phyloP scores from a whole-genome alignment of 2,113 vertebrate species.

The Clarias gariepinus region DNA sequence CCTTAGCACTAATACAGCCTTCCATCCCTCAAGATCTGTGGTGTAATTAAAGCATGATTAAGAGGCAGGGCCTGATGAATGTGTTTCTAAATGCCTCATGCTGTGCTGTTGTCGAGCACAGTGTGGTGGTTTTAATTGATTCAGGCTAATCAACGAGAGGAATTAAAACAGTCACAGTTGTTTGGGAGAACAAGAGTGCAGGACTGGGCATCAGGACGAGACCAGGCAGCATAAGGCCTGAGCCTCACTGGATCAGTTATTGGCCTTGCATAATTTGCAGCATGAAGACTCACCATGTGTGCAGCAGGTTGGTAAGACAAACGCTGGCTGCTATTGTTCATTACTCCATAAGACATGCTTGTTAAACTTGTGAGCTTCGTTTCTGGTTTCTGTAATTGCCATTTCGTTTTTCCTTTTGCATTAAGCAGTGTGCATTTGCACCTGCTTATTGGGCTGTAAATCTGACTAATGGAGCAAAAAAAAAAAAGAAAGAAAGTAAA shows the following conservation, averaged over 20 bases:
- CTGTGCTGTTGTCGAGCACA: slow-evolving; percentile 71
- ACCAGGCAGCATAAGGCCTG: slow-evolving; percentile 69
- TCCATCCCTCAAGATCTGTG: slow-evolving; percentile 60
- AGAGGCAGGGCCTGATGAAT: slow-evolving; percentile 72
- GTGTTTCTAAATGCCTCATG: slow-evolving; percentile 72
- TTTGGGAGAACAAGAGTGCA: slow-evolving; percentile 62
- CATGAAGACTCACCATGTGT: slow-evolving; percentile 42
- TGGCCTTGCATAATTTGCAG: slow-evolving; percentile 72
- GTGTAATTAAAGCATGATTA: slow-evolving; percentile 80
- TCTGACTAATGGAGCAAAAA: slow-evolving; percentile 24
- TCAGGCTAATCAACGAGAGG: slow-evolving; percentile 75
- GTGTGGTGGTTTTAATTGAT: slow-evolving; percentile 73
- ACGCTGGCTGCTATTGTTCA: slow-evolving; percentile 43
- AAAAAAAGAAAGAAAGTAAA: slow-evolving; percentile 22
- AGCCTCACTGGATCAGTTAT: slow-evolving; percentile 50
- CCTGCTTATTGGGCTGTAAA: slow-evolving; percentile 29
- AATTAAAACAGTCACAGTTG: slow-evolving; percentile 83
- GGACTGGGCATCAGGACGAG: slow-evolving; percentile 63
- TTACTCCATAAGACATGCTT: slow-evolving; percentile 8
- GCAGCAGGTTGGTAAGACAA: slow-evolving; percentile 46
- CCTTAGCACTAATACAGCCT: slow-evolving; percentile 58
- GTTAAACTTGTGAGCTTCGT: neutral
- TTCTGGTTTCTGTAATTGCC: neutral
- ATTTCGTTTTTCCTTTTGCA: neutral
- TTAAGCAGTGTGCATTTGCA: neutral